Base-by-base conservation (phyloP, 2,888 invertebrate genomes). In the Acrobeloides nanus region DNA sequence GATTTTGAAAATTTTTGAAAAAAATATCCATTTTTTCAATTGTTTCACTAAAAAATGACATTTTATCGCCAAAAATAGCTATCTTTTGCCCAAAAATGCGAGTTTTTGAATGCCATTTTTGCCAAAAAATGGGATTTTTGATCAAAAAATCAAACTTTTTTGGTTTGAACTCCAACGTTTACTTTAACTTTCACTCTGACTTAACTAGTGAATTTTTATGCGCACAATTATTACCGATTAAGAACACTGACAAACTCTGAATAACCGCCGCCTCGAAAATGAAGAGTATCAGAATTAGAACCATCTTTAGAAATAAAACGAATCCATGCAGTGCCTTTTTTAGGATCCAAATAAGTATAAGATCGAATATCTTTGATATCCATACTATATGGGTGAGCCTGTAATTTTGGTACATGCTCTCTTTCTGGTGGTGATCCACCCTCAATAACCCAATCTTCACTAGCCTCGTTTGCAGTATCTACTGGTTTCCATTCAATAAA, bases 261-360 rank as follows among this genome's bases (percentile, higher is more conserved):
- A 0, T 87, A 86, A 63, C 88, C 87, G 0, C 86, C 87, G 61
- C 85, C 83, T 74, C 87, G 87, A 76, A 90, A 89, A 72, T 86
- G 84, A 72, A 90, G 86, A 4, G 85, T 84, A 54, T 84, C 84
- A 61, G 84, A 82, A 68, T 82, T 82, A 1, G 84, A 82, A 39
- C 83, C 81, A 75, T 83, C 82, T 56, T 82, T 83, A 58, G 83
- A 82, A 61, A 83, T 81, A 58, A 87, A 81, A 33, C 76, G 56
- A 15, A 73, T 57, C 38, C 53, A 59, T 17, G 67, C 23, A 26
- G 33, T 55, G 2, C 50, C 50, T 35, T 50, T 60, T 35, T 54
- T 66, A 8, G 66, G 60, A 31, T 68, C 66, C 21, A 57, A 45
- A 47, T 53, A 59, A 24, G 55, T 50, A 51, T 63, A 72, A 24